Evolutionary conservation across 2,888 invertebrate species (phyloP), one percentile per base, ranked within the genome.

Genomic region (Laothoe populi): DNA sequence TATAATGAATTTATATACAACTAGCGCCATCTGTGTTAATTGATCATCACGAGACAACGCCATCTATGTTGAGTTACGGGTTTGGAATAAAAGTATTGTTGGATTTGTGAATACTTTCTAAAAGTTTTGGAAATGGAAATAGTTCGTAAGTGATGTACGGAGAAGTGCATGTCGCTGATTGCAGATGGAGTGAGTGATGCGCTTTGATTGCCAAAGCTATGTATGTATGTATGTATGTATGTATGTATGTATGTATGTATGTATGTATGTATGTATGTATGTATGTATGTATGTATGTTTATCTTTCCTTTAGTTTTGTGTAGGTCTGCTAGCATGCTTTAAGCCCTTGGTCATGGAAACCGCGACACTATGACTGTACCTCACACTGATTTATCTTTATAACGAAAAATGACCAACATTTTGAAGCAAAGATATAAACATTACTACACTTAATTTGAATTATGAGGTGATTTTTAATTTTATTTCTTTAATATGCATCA

Each of bases 331-430:
- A 57, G 57, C 70, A 73, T 77, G 74, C 73, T 77, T 80, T 80
- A 76, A 78, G 71, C 69, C 71, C 74, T 74, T 79, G 75, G 70
- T 84, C 77, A 79, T 78, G 77, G 80, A 83, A 82, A 81, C 78
- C 69, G 82, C 80, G 80, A 86, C 86, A 88, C 89, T 88, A 70
- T 80, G 83, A 87, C 86, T 87, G 88, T n/a, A n/a, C n/a, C n/a
- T 87, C 86, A 84, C 84, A 84, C 1, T 19, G 58, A 38, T 8
- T 38, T 2, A 38, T 13, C 10, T 35, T 35, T 38, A 13, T 13
- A 38, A 31, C 31, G 31, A 31, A 38, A 8, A 38, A 1, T 38
- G 0, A 13, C 8, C 11, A 35, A 21, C 4, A 31, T 31, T 31
- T 26, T 4, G 10, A 26, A 8, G n/a, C 31, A 16, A n/a, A n/a